These are phyloP conservation scores for Sebastes aleutianus DNA, from an alignment of 2,797 vertebrate genomes.

Conservation along the genomic window DNA sequence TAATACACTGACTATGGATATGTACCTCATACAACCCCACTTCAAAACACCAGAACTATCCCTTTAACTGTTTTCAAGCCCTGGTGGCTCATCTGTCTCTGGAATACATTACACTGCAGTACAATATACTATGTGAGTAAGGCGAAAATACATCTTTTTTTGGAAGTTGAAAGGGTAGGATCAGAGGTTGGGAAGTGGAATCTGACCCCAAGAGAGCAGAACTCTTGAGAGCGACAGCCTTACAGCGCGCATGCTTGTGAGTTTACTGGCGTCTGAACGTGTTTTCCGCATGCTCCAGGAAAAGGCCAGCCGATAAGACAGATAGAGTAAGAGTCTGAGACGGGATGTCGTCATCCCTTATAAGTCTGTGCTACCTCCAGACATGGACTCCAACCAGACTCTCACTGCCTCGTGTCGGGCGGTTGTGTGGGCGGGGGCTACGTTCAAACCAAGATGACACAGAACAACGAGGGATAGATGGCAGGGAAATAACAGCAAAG, in stretches of 20 bases:
- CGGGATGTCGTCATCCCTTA: conserved; percentile 54
- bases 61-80: conserved; percentile 6
- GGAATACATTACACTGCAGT: background rate
- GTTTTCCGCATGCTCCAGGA: conserved; percentile 64
- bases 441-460: conserved; percentile 77
- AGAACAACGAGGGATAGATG: conserved; percentile 65
- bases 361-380: conserved; percentile 93
- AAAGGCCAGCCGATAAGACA: conserved; percentile 48
- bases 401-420: conserved; percentile 92
- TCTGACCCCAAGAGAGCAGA: conserved; percentile 36
- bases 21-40: too few species aligned
- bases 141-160: conserved; percentile 15
- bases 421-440: conserved; percentile 92
- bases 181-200: conserved; percentile 9
- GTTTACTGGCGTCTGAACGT: conserved; percentile 41
- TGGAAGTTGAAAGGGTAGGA: background rate
- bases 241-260: conserved; percentile 60
- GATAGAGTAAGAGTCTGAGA: conserved; percentile 49
- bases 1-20: too few species aligned
- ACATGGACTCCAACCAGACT: conserved; percentile 98
- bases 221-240: conserved; percentile 29
- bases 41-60: too few species aligned
- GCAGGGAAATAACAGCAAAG: conserved; percentile 71
- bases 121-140: background rate
- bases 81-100: background rate